phyloP scores from a whole-genome alignment of 2,888 invertebrate genomes.

The Lordiphosa fenestrarum region DNA sequence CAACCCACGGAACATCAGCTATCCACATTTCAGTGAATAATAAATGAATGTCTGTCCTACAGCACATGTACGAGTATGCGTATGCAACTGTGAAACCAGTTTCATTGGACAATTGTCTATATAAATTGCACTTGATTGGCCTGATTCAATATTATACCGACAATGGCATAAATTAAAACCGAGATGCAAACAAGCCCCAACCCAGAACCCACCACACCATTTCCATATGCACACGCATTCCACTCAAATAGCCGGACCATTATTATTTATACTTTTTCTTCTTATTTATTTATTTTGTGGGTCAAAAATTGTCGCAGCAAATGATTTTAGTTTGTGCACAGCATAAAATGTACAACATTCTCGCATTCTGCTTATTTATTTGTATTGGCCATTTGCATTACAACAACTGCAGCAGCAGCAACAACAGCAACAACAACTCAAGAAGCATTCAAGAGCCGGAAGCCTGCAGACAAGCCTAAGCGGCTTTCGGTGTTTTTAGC shows the following conservation, averaged over 20 bases:
- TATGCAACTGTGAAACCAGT: constrained; percentile 43
- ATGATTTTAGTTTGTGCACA: constrained; percentile 48
- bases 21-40: constrained; percentile 45
- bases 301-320: constrained; percentile 42
- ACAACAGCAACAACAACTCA: constrained; percentile 4
- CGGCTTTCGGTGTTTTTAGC: constrained; percentile 50
- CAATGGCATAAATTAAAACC: constrained; percentile 72
- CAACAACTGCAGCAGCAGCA: constrained; percentile 1
- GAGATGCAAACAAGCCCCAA: constrained; percentile 8
- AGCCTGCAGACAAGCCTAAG: constrained; percentile 59
- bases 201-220: not conserved
- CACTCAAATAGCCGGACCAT: constrained; percentile 19
- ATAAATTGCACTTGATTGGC: constrained; percentile 74
- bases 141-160: constrained; percentile 57
- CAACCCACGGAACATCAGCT: constrained; percentile 40
- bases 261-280: constrained; percentile 47
- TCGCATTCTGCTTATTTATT: constrained; percentile 33
- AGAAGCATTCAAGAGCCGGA: constrained; percentile 37
- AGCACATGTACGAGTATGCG: constrained; percentile 29
- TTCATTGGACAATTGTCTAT: constrained; percentile 68
- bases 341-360: constrained; percentile 52
- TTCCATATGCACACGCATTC: constrained; percentile 9
- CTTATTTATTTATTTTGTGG: constrained; percentile 54
- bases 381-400: constrained; percentile 47
- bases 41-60: constrained; percentile 59